Evolutionary conservation across 53 echinoderm and acorn worm genomes (phyloP), one percentile per base, ranked within the genome.

Genomic region (Zoroaster sp.): DNA sequence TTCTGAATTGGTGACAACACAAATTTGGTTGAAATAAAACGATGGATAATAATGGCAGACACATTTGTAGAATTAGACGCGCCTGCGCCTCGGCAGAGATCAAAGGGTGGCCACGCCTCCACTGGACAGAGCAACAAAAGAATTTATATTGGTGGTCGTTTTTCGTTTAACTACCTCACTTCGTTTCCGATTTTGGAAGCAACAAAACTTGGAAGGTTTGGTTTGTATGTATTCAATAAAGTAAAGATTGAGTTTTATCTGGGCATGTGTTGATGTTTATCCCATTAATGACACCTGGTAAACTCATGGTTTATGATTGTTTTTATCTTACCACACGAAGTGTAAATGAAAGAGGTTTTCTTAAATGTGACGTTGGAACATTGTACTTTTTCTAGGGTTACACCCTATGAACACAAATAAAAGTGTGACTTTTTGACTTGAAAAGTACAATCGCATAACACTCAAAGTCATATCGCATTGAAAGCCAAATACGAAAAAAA

Each of bases 11-110:
- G 65, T 21, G 80, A 65, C 80, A 65, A 40, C 20, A 23, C 65
- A 80, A 65, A 80, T 80, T 65, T 40, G 66, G 68, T 45, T 68
- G 46, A 83, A 83, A 83, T 83, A 83, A 45, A 81, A 83, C 67
- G 17, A 21, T 17, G 37, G 85, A 9, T 85, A 41, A 43, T 42
- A 59, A 18, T 65, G 18, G 6, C 18, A 17, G 17, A 17, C 40
- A 67, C 38, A 80, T 39, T 36, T 35, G 43, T 44, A 18, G n/a
- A 74, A 36, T 44, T 28, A 6, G 44, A 44, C 4, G 25, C 21
- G 2, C 43, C n/a, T 36, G 49, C 35, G 43, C 69, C 13, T 52
- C 33, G n/a, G 8, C 63, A 25, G 23, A 25, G n/a, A 85, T 70
- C 70, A 85, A 85, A 70, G 21, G 47, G n/a, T 12, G 31, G 69